Base-by-base conservation (phyloP, 1,140 invertebrate species). In the Aleiodes sp. region DNA sequence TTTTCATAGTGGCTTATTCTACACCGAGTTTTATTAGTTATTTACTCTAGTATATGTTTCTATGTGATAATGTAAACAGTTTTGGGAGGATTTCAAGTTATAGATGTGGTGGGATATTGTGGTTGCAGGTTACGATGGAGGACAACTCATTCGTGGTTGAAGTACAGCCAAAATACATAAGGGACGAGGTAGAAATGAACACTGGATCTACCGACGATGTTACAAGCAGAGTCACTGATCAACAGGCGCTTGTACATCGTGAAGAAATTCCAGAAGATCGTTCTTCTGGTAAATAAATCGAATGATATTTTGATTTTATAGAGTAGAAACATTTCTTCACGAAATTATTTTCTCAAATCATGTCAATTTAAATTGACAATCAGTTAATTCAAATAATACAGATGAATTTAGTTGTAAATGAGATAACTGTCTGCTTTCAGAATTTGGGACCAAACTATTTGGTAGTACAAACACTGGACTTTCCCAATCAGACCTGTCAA, bases 401-500 rank as follows among this genome's bases (percentile, higher is more conserved):
- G n/a, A n/a, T 62, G 3, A 16, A 37, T 39, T n/a, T 57, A 24
- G 8, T 67, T 41, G 52, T 14, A 1, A 37, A 63, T 63, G 10
- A 26, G 29, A n/a, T n/a, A n/a, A n/a, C n/a, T n/a, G n/a, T n/a
- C n/a, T n/a, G n/a, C n/a, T 77, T 76, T 60, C 71, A 86, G 84
- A 77, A 66, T 83, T 84, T 71, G 76, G 80, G 61, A 83, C 83
- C 35, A 85, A 80, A 71, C 70, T 84, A 8, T 85, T 84, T 62
- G 84, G 88, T 0, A 83, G 87, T 65, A 88, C 88, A 4, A 91
- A 90, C 66, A 93, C 92, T 0, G 92, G 93, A 1, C 84, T 94
- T 3, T 92, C 92, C 8, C 92, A 93, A 75, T 93, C 92, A 1
- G 92, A 92, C 74, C 85, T 92, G 0, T 93, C 92, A 65, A 88